phyloP scores from a whole-genome alignment of 2,797 vertebrate species.

The Rhodeus uyekii region DNA sequence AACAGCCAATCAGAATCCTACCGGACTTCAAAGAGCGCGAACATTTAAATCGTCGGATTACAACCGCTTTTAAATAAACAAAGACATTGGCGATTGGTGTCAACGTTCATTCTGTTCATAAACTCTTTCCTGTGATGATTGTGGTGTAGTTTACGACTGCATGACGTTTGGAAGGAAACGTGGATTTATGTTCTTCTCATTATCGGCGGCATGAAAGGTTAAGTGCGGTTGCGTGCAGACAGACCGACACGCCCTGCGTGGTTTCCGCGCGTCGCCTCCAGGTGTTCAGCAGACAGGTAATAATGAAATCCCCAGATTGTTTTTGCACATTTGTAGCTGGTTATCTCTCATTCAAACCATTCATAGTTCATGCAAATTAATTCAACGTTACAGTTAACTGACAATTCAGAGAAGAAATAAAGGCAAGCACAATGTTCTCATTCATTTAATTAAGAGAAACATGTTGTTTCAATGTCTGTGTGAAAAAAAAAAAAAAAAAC shows the following conservation, averaged over 20 bases:
- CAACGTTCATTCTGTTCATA: no score
- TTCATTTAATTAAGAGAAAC: neutral
- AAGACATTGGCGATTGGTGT: neutral
- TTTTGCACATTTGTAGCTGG: neutral
- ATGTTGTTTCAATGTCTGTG: neutral
- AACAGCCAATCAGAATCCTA: neutral
- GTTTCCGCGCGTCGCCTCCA: slow-evolving; percentile 74
- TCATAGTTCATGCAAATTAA: neutral
- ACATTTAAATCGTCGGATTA: neutral
- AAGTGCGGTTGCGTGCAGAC: slow-evolving; percentile 77
- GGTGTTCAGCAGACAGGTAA: slow-evolving; percentile 76
- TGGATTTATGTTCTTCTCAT: neutral
- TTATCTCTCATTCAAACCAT: slow-evolving; percentile 1
- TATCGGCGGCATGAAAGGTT: slow-evolving; percentile 55
- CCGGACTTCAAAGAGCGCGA: neutral
- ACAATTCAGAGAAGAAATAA: neutral
- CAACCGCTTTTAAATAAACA: neutral
- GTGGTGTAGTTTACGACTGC: neutral
- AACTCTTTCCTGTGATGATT: neutral
- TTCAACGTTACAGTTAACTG: neutral
- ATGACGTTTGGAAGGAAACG: neutral
- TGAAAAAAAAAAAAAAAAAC: neutral
- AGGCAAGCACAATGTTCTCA: neutral
- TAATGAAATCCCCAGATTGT: slow-evolving; percentile 64
- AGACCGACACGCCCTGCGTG: slow-evolving; percentile 65